These are phyloP conservation scores for Holothuria scabra DNA, from an alignment of 53 echinoderm and acorn worm species.

Conservation along the genomic window DNA sequence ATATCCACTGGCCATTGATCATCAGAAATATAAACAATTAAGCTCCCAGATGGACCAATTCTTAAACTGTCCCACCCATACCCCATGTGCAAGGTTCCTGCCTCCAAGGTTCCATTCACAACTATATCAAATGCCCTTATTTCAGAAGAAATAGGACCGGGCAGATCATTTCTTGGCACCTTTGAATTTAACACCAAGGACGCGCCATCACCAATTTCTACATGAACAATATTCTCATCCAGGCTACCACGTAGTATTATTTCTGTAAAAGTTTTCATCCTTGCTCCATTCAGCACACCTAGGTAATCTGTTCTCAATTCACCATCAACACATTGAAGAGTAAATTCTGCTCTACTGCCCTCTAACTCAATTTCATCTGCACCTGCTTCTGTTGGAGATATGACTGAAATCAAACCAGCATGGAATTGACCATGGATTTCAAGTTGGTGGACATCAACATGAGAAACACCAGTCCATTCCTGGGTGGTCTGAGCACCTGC, in stretches of 20 bases:
- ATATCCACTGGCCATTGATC: constrained; percentile 48
- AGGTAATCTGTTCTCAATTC: constrained; percentile 71
- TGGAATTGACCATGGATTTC: constrained; percentile 51
- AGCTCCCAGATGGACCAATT: constrained; percentile 46
- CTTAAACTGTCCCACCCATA: constrained; percentile 57
- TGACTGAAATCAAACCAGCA: constrained; percentile 61
- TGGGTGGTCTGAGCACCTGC: constrained; percentile 48
- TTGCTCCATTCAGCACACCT: constrained; percentile 36
- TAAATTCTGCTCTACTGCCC: constrained; percentile 52
- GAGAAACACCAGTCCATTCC: constrained; percentile 61
- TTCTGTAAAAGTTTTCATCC: constrained; percentile 58
- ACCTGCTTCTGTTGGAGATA: constrained; percentile 44
- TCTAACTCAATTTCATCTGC: constrained; percentile 60
- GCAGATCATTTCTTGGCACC: constrained; percentile 32
- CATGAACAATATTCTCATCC: constrained; percentile 9
- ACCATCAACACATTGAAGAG: constrained; percentile 47
- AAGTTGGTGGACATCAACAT: constrained; percentile 55
- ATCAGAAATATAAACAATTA: constrained; percentile 23
- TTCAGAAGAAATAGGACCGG: constrained; percentile 55
- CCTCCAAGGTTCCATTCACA: constrained; percentile 66
- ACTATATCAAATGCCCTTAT: constrained; percentile 48
- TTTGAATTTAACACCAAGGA: constrained; percentile 57
- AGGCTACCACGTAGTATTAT: constrained; percentile 59
- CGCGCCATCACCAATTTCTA: constrained; percentile 52
- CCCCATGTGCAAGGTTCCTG: constrained; percentile 57